phyloP scores from a whole-genome alignment of 2,113 vertebrate species.

The Aix galericulata region DNA sequence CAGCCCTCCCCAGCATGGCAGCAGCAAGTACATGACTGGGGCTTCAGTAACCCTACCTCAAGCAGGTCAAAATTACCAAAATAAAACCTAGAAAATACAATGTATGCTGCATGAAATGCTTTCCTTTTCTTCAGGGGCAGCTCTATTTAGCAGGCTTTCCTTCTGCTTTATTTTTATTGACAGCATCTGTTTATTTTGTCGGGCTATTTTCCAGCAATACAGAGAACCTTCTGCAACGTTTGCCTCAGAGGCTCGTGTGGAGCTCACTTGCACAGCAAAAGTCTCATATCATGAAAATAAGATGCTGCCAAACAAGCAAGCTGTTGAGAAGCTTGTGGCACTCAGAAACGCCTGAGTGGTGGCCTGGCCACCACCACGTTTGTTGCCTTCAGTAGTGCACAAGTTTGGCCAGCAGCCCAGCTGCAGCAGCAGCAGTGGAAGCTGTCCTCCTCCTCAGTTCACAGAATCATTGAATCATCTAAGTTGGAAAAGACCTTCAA shows the following conservation, averaged over 20 bases:
- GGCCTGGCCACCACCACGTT: too few species aligned
- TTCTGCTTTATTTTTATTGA: not conserved
- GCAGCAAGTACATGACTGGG: fast-evolving
- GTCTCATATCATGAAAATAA: not conserved
- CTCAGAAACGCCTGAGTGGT: not conserved
- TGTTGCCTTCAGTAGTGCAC: not conserved
- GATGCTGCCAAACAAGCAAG: not conserved
- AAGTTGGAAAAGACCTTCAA: too few species aligned
- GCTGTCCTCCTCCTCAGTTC: too few species aligned
- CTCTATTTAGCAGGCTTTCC: not conserved
- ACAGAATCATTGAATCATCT: too few species aligned
- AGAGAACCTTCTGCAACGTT: fast-evolving
- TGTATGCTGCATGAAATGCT: not conserved
- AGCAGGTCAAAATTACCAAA: not conserved
- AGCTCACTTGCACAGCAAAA: not conserved
- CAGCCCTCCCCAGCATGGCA: fast-evolving
- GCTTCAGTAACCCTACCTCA: not conserved
- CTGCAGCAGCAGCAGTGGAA: not conserved
- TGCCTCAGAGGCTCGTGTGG: fast-evolving
- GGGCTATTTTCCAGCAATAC: not conserved
- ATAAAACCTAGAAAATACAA: not conserved
- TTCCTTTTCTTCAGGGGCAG: not conserved
- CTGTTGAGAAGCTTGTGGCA: not conserved
- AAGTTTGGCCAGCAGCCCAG: too few species aligned
- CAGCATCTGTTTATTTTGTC: constrained; percentile 5